Evolutionary conservation across 1,140 invertebrate genomes (phyloP), one percentile per base, ranked within the genome.

Genomic region (Sycophaga agraensis): DNA sequence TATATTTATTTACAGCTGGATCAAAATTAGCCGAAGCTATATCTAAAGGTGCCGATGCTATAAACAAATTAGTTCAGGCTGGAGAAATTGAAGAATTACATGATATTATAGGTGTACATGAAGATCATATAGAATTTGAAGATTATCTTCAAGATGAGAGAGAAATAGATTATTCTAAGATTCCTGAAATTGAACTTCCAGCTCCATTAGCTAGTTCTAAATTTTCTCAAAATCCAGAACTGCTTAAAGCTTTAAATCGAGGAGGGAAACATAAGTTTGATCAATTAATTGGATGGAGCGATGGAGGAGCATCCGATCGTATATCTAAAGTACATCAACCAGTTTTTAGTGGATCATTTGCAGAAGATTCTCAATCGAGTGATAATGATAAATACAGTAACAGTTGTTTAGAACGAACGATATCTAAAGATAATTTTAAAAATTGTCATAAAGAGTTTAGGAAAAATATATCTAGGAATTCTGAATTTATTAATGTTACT

Each of bases 21-120:
- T 89, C 89, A 2, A 86, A 88, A 73, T 72, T 92, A 26, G 87
- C 89, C 68, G 84, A 86, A 57, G 89, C 87, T 0, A 90, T 92
- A 65, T 78, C 83, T 12, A 88, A 90, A 69, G 90, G 91, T n/a
- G 83, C 86, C 14, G 84, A 90, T 37, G 87, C 87, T 43, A 82
- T 92, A 26, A 89, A 90, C 71, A 89, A 87, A 73, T 87, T 87
- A 59, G 87, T 92, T 16, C 85, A 87, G 65, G 87, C 89, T 6
- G 91, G 91, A 42, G 88, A 89, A 74, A 85, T 92, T 56, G 88
- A 90, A 73, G 89, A 92, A 71, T 68, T 92, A 26, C 83, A 86
- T 42, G 90, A 92, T 70, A 85, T 91, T 1, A 87, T 90, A 68
- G 65, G 69, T n/a, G 63, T 88, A 81, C 46, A 83, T 82, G 81